Conservation (phyloP, 2,797 vertebrate species). For the Pangasius djambal region DNA sequence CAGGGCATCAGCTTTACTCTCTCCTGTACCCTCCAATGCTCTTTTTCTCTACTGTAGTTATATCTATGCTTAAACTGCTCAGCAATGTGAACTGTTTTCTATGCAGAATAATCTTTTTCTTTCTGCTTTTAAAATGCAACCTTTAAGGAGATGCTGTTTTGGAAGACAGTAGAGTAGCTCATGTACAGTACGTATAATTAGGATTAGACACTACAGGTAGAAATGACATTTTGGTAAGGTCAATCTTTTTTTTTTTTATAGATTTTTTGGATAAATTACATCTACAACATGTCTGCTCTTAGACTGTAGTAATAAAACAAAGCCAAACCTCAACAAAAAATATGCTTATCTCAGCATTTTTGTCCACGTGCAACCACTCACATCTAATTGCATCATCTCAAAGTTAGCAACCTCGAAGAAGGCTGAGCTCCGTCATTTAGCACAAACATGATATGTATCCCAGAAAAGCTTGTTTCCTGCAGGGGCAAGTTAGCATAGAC, state of each 20-base stretch:
- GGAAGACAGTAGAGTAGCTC: not conserved
- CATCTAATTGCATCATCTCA: not conserved
- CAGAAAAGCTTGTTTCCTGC: not conserved
- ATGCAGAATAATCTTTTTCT: not conserved
- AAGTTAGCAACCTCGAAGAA: constrained; percentile 25
- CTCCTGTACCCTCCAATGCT: constrained; percentile 10
- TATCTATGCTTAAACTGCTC: not conserved
- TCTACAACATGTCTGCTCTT: not conserved
- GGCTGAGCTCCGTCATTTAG: constrained; percentile 4
- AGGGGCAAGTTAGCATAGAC: not conserved
- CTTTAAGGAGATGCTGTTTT: not conserved
- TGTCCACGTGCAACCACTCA: not conserved
- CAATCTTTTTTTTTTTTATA: not conserved
- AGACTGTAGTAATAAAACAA: not conserved
- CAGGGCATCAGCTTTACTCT: constrained; percentile 36
- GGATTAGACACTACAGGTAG: not conserved
- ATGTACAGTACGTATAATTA: not conserved
- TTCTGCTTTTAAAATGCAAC: not conserved
- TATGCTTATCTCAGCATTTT: constrained; percentile 8
- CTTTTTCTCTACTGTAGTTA: not conserved
- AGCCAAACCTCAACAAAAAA: not conserved
- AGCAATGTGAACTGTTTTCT: not conserved
- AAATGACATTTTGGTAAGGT: not conserved
- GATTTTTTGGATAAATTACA: not conserved
- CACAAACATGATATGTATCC: not conserved